Evolutionary conservation across 2,797 vertebrate species (phyloP).

Genomic region (Centroberyx gerrardi): DNA sequence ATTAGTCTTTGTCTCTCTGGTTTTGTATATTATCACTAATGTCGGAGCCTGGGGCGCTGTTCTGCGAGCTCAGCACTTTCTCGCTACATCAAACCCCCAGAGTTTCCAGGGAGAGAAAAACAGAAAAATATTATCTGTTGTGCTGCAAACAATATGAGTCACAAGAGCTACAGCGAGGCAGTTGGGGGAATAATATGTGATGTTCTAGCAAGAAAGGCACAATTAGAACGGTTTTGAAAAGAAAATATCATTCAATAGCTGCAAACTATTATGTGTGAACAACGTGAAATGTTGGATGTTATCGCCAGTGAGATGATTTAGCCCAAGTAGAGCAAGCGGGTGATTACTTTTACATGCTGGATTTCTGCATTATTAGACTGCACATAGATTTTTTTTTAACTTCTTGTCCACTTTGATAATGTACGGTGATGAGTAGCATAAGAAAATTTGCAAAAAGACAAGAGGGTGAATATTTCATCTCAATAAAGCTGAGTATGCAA

Average conservation of each 20-base stretch:
- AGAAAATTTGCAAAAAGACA: too few species aligned
- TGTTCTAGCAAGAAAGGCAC: conserved; percentile 36
- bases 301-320: conserved; percentile 1
- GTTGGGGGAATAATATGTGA: conserved; percentile 61
- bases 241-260: conserved; percentile 38
- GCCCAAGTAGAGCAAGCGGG: neutral
- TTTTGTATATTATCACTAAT: conserved; percentile 80
- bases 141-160: conserved; percentile 78
- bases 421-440: too few species aligned
- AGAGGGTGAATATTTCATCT: too few species aligned
- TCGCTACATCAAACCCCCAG: conserved; percentile 75
- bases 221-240: conserved; percentile 44
- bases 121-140: conserved; percentile 78
- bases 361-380: too few species aligned
- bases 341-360: too few species aligned
- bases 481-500: too few species aligned
- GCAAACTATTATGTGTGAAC: conserved; percentile 39
- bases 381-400: too few species aligned
- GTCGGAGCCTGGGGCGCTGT: conserved; percentile 70
- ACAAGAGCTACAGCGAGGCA: conserved; percentile 59
- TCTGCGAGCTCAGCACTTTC: conserved; percentile 81
- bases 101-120: conserved; percentile 71
- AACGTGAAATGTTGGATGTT: conserved; percentile 6
- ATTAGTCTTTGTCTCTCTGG: conserved; percentile 82
- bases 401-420: too few species aligned